A percentile compares a stretch with the other conserved stretches of the same genome.
Evolutionary conservation across 2,113 vertebrate species (phyloP).

Genomic region (Ivindomyrus marchei): DNA sequence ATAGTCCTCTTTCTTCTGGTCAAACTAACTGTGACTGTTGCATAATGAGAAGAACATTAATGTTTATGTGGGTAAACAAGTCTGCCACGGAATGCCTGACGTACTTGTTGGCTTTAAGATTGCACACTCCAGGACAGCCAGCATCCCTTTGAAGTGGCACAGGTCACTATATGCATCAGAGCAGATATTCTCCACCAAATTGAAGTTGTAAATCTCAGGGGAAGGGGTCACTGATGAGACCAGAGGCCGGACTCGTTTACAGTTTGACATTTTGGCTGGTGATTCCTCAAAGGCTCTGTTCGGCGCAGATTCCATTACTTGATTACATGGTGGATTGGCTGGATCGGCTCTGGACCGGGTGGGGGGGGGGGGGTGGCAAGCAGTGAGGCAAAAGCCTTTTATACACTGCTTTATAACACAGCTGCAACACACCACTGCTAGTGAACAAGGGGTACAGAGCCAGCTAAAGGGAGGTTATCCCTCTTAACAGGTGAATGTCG

Average conservation of each 20-base stretch:
- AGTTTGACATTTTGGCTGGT: slow-evolving; percentile 14
- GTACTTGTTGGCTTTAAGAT: neutral
- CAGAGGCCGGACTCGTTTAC: neutral
- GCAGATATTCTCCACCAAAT: neutral
- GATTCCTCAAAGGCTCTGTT: neutral
- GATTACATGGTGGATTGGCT: slow-evolving; percentile 11
- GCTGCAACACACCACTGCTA: neutral
- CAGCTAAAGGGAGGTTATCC: too few relatives aligned
- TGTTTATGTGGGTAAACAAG: neutral
- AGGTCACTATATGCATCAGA: neutral
- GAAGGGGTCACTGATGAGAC: neutral
- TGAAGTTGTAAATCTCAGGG: neutral
- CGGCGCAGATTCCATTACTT: slow-evolving; percentile 1
- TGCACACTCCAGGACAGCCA: too few relatives aligned
- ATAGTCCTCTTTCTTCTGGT: neutral
- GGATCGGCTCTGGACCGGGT: neutral
- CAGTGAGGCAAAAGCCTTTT: neutral
- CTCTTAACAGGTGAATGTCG: neutral
- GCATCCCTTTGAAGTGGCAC: neutral
- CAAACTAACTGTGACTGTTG: slow-evolving; percentile 9
- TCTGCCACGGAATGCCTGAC: neutral
- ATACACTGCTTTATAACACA: neutral
- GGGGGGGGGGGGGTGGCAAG: neutral
- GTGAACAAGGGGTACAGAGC: neutral
- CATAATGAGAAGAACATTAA: neutral